These are phyloP conservation scores for Campopleginae sp. DNA, from an alignment of 2,888 invertebrate species.

Conservation along the genomic window DNA sequence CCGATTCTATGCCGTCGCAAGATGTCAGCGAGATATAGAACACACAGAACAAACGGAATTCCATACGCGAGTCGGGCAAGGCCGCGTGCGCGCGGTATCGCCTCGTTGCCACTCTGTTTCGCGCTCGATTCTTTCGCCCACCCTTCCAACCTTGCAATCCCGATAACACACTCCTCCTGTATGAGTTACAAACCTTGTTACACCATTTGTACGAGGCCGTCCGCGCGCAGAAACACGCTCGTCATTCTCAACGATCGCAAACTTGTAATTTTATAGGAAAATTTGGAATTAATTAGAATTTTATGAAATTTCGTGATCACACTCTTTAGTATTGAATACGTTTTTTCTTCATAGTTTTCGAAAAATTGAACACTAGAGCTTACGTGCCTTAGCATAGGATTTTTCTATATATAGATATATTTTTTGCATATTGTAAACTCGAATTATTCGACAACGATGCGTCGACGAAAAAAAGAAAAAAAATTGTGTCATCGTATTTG, in stretches of 20 bases:
- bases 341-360: too few species aligned
- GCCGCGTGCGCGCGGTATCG: slow-evolving; percentile 22
- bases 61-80: slow-evolving; percentile 31
- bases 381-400: too few species aligned
- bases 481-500: too few species aligned
- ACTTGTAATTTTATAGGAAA: too few species aligned
- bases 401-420: too few species aligned
- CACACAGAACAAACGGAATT: slow-evolving; percentile 6
- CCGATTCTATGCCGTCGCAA: not conserved
- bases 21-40: slow-evolving; percentile 9
- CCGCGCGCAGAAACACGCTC: not conserved
- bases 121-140: slow-evolving; percentile 36
- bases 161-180: slow-evolving; percentile 20
- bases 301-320: too few species aligned
- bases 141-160: slow-evolving; percentile 32
- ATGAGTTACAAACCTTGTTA: slow-evolving; percentile 14
- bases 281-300: too few species aligned
- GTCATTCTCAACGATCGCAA: not conserved
- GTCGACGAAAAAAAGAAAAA: too few species aligned
- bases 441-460: too few species aligned
- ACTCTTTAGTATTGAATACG: too few species aligned
- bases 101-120: slow-evolving; percentile 1
- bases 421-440: too few species aligned
- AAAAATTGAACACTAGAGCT: too few species aligned
- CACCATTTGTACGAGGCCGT: not conserved